Base-by-base conservation (phyloP, 53 echinoderm and acorn worm genomes). In the Paracentrotus lividus region DNA sequence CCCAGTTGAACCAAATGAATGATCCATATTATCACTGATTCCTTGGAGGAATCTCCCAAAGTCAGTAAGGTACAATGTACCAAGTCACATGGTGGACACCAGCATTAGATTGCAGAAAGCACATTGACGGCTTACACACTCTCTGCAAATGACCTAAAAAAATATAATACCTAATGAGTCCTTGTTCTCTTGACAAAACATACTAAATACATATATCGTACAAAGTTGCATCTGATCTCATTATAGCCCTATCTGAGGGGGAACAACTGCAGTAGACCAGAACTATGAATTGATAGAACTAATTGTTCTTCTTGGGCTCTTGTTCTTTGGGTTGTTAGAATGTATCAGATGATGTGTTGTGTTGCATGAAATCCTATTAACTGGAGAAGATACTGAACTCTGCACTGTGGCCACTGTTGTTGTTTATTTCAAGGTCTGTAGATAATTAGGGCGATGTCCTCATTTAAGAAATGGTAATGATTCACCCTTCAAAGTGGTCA, bases 351-450 rank as follows among this genome's bases (percentile, higher is more conserved):
- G 91, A 34, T 24, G 77, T 5, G 34, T 53, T 6, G 15, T 54
- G 55, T 91, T 75, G 91, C 91, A 53, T 91, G 91, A 91, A 69
- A 91, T 69, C 91, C 36, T 32, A 75, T 91, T 91, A 91, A 75
- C 31, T 91, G 54, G 23, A 91, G 64, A 42, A 38, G 57, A 16
- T 57, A 10, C 33, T 34, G 27, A 32, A 57, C 88, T 34, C 58
- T 23, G 59, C 38, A 72, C 72, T 72, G 40, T 72, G 18, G 5
- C 40, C 69, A 69, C 18, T 36, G 38, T n/a, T n/a, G n/a, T n/a
- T n/a, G n/a, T n/a, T 69, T 3, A 69, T 72, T 36, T 40, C 5
- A 40, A 38, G 72, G 72, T 16, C 20, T 57, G 20, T 57, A 21
- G 57, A 57, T 21, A 4, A 20, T 57, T 4, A 20, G 18, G 3